These are phyloP conservation scores for Sebastes oblongus DNA, from an alignment of 2,797 vertebrate genomes.

Conservation along the genomic window DNA sequence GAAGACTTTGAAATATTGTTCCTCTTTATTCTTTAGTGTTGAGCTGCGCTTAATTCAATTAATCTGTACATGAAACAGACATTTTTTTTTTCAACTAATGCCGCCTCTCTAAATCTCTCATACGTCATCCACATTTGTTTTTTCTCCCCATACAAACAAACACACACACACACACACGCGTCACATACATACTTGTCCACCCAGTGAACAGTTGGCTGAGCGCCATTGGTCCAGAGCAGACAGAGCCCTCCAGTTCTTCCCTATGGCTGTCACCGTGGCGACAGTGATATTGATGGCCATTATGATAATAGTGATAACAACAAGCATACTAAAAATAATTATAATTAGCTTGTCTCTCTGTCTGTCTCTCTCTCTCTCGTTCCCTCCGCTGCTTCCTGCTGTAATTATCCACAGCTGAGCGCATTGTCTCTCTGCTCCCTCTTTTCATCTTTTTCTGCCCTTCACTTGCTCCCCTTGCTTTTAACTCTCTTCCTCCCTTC, in stretches of 20 bases:
- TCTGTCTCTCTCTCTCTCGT: slow-evolving; percentile 63
- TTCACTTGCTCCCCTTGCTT: slow-evolving; percentile 68
- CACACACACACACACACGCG: neutral
- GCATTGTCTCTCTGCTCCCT: slow-evolving; percentile 79
- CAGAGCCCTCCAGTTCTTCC: slow-evolving; percentile 68
- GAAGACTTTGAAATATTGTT: neutral
- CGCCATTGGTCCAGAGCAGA: slow-evolving; percentile 76
- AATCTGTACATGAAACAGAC: slow-evolving; percentile 12
- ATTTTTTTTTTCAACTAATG: neutral
- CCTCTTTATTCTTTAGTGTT: neutral
- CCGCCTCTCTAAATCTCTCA: neutral
- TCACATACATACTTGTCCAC: slow-evolving; percentile 34
- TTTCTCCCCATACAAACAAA: neutral
- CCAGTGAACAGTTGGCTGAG: slow-evolving; percentile 67
- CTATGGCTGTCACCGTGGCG: slow-evolving; percentile 76
- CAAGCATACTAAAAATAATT: slow-evolving; percentile 86
- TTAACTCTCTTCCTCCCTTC: slow-evolving; percentile 60
- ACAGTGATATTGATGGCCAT: slow-evolving; percentile 85
- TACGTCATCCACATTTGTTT: slow-evolving; percentile 1
- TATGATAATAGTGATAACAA: slow-evolving; percentile 87
- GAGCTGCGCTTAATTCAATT: neutral
- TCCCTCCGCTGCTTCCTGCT: slow-evolving; percentile 76
- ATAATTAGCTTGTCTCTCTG: slow-evolving; percentile 85
- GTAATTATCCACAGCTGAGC: slow-evolving; percentile 87
- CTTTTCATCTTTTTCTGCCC: slow-evolving; percentile 79